These are phyloP conservation scores for Chaetops frenatus DNA, from an alignment of 2,113 vertebrate genomes.

Conservation along the genomic window DNA sequence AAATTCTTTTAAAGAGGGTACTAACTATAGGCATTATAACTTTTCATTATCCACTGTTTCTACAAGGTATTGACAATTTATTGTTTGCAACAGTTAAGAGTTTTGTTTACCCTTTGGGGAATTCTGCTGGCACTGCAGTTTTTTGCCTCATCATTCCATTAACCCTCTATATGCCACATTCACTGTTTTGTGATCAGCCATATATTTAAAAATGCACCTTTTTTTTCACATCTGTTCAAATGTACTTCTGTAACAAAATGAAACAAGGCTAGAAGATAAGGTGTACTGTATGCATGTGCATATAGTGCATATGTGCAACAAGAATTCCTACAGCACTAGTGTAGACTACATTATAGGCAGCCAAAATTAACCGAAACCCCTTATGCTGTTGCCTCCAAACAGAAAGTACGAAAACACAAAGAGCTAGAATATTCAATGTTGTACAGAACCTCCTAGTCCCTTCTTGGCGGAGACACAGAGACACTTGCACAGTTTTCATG, in stretches of 20 bases:
- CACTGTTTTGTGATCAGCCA: not conserved
- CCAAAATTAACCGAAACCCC: not conserved
- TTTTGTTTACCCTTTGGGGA: conserved; percentile 78
- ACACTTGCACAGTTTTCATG: not conserved
- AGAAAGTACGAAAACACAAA: not conserved
- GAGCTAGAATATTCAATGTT: not conserved
- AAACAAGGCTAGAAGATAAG: not conserved
- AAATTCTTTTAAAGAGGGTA: conserved; percentile 89
- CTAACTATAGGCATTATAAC: conserved; percentile 89
- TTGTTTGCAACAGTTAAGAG: conserved; percentile 76
- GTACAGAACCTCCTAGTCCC: not conserved
- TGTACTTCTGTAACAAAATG: not conserved
- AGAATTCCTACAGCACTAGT: not conserved
- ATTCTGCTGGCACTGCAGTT: conserved; percentile 68
- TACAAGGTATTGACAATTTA: conserved; percentile 79
- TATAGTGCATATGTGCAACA: not conserved
- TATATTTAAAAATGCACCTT: not conserved
- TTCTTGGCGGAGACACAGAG: not conserved
- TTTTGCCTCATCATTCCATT: conserved; percentile 60
- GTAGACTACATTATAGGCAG: not conserved
- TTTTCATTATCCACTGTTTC: conserved; percentile 89
- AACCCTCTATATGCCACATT: conserved; percentile 52
- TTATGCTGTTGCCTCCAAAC: not conserved
- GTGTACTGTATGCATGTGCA: not conserved
- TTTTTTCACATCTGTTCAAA: not conserved